A percentile compares a stretch with the other conserved stretches of the same genome.
phyloP scores from a whole-genome alignment of 2,888 invertebrate genomes.

The Brachylomia viminalis region DNA sequence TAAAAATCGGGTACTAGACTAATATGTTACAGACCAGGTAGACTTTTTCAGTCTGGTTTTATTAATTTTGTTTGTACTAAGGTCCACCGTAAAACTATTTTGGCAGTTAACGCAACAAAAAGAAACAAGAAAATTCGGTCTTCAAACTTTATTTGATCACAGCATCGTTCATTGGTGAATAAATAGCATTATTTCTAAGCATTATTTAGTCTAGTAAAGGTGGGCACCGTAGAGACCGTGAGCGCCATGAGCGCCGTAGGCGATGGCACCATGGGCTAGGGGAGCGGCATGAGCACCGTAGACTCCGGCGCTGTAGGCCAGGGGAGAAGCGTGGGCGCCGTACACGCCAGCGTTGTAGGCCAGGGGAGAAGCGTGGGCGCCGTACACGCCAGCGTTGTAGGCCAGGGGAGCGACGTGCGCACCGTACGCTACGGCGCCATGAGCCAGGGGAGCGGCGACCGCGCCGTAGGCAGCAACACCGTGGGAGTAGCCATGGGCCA shows the following conservation, averaged over 20 bases:
- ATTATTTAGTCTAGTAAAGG: conserved; percentile 72
- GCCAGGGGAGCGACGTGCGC: conserved; percentile 61
- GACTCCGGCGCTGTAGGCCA: conserved; percentile 52
- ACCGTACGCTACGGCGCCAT: conserved; percentile 57
- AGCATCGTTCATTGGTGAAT: conserved; percentile 72
- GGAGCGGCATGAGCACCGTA: conserved; percentile 56
- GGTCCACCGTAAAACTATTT: not conserved
- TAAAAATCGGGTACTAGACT: not conserved
- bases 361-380: conserved; percentile 30
- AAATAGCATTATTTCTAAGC: conserved; percentile 64
- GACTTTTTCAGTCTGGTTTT: not conserved
- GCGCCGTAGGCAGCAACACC: too few species aligned
- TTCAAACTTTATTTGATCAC: conserved; percentile 69
- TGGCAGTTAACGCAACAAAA: not conserved
- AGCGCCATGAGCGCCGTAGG: conserved; percentile 58
- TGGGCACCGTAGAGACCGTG: conserved; percentile 59
- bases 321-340: conserved; percentile 39
- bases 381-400: conserved; percentile 23
- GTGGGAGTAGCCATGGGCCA: conserved; percentile 62
- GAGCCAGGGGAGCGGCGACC: conserved; percentile 67
- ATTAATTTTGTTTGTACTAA: not conserved
- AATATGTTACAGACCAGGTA: not conserved
- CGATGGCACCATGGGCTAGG: conserved; percentile 56
- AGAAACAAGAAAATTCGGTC: conserved; percentile 6
- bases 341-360: conserved; percentile 25